Conservation (phyloP, 2,113 vertebrate genomes). For the Platycercus adscitus region DNA sequence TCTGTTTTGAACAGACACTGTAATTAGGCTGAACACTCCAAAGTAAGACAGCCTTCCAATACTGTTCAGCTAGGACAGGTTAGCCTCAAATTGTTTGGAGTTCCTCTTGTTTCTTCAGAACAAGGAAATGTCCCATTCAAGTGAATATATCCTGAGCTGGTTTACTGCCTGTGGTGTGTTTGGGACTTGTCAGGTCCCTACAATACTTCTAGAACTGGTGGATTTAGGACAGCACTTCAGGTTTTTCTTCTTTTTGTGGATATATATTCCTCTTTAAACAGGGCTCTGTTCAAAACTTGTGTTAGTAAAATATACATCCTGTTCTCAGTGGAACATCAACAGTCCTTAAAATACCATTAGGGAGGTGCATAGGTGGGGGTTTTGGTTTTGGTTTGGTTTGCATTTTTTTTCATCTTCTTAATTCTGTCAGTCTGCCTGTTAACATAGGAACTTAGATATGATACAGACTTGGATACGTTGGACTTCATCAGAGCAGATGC, state of each 20-base stretch:
- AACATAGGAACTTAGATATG: neutral
- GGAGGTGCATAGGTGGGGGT: neutral
- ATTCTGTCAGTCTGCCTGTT: neutral
- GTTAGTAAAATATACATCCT: slow-evolving; percentile 31
- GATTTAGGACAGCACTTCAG: neutral
- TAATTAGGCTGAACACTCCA: slow-evolving; percentile 54
- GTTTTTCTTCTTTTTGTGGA: neutral
- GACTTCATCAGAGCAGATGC: neutral
- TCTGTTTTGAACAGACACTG: slow-evolving; percentile 37
- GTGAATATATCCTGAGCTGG: neutral
- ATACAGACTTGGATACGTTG: neutral
- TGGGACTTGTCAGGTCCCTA: neutral
- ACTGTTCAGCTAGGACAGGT: neutral
- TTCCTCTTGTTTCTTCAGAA: neutral
- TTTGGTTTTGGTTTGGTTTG: neutral
- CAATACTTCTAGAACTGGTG: neutral
- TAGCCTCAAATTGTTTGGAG: slow-evolving; percentile 1
- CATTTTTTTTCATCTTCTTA: neutral
- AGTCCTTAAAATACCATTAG: slow-evolving; percentile 44
- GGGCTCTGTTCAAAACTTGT: neutral
- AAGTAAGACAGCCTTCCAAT: neutral
- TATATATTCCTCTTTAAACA: slow-evolving; percentile 15
- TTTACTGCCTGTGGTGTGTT: neutral
- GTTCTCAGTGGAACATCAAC: slow-evolving; percentile 33
- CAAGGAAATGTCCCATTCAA: neutral